These are phyloP conservation scores for Brachyopa scutellaris DNA, from an alignment of 2,888 invertebrate species.

Conservation along the genomic window DNA sequence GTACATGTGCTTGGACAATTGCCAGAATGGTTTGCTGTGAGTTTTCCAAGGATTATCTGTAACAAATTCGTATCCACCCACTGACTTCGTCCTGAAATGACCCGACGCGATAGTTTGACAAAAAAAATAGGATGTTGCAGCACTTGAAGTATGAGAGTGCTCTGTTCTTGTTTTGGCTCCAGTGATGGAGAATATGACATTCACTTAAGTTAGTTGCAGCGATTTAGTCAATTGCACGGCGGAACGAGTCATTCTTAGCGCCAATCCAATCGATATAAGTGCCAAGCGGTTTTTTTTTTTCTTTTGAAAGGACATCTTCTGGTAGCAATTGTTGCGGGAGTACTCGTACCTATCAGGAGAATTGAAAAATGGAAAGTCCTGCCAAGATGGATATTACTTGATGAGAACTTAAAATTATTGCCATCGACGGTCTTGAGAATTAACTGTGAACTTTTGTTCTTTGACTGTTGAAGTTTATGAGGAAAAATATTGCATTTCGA, in stretches of 20 bases:
- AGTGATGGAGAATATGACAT: slow-evolving; percentile 41
- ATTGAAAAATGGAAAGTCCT: slow-evolving; percentile 30
- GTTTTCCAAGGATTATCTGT: slow-evolving; percentile 26
- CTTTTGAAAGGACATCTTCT: not conserved
- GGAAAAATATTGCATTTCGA: too few relatives aligned
- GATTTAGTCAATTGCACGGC: slow-evolving; percentile 11
- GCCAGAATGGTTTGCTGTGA: slow-evolving; percentile 40
- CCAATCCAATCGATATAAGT: slow-evolving; percentile 44
- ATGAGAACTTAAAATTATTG: not conserved
- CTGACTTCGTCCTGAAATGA: too few relatives aligned
- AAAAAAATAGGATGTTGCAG: too few relatives aligned
- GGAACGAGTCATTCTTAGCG: slow-evolving; percentile 12
- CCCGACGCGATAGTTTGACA: too few relatives aligned
- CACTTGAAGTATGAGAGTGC: too few relatives aligned
- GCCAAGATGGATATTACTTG: slow-evolving; percentile 21
- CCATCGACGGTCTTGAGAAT: not conserved
- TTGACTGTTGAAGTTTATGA: too few relatives aligned
- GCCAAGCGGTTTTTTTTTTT: too few relatives aligned
- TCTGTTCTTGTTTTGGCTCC: slow-evolving; percentile 25
- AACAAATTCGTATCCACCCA: not conserved
- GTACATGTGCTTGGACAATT: slow-evolving; percentile 48
- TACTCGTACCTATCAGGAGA: slow-evolving; percentile 3
- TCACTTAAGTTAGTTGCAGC: slow-evolving; percentile 38
- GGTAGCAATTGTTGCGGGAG: not conserved
- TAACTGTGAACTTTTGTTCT: too few relatives aligned